Evolutionary conservation across 2,113 vertebrate species (phyloP), one percentile per base, ranked within the genome.

Genomic region (Dicrurus megarhynchus): DNA sequence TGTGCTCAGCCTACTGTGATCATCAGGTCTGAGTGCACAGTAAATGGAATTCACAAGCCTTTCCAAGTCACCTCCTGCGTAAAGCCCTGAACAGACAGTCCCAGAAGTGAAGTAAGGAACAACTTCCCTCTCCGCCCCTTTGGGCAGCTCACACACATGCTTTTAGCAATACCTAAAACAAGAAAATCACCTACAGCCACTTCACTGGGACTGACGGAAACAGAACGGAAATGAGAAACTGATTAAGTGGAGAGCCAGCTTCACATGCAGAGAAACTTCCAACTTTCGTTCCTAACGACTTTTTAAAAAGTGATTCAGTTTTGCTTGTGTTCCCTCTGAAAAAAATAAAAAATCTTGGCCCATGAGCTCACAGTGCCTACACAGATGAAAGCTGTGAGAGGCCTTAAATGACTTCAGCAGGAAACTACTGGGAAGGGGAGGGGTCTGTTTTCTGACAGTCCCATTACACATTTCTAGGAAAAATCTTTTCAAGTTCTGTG

Each of bases 351-450:
- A 87, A 76, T 64, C 73, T 91, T 96, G 96, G 95, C 96, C 33
- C 65, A 2, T 2, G 56, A 84, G n/a, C 46, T 57, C 63, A 68
- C n/a, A 50, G 83, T 95, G 91, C 78, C 74, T 89, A 82, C 87
- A 93, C 93, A 89, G 89, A 94, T 95, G 96, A 97, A 94, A 96
- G 93, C 85, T 90, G 74, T 65, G 88, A 96, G 93, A 96, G 92
- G 92, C 87, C 95, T 91, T 97, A 95, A 93, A 92, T 97, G 75
- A 94, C 88, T 94, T 81, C 94, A 97, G 97, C 95, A 94, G 95
- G 77, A 94, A 97, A 96, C 83, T 75, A 95, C 93, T 94, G 93
- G 90, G 94, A 90, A 76, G 76, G 94, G 96, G 97, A 93, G 97
- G 86, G 94, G 96, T 95, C 86, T 96, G 91, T 82, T 95, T 96